Conservation (phyloP, 2,113 vertebrate species). For the Catagonus wagneri region DNA sequence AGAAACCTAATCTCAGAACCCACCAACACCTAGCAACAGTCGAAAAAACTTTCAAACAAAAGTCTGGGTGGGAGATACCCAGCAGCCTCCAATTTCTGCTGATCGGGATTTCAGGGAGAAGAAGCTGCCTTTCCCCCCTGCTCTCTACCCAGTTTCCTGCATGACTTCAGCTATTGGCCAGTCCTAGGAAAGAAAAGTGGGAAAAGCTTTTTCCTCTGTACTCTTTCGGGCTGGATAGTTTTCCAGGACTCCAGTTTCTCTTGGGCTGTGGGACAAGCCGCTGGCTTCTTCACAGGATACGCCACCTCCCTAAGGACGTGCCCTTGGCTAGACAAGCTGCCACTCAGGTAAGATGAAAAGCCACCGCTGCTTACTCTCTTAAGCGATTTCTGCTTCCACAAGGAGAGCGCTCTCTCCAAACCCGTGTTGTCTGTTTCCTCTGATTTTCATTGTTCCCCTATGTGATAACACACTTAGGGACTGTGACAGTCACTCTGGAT, state of each 20-base stretch:
- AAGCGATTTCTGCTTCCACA: slow-evolving; percentile 45
- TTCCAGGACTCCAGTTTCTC: slow-evolving; percentile 73
- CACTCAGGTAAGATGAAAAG: slow-evolving; percentile 87
- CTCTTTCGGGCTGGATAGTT: slow-evolving; percentile 85
- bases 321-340: slow-evolving; percentile 58
- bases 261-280: slow-evolving; percentile 81
- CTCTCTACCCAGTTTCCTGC: slow-evolving; percentile 84
- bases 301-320: slow-evolving; percentile 68
- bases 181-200: slow-evolving; percentile 82
- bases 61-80: slow-evolving; percentile 87
- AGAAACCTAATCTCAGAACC: slow-evolving; percentile 89
- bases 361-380: slow-evolving; percentile 26
- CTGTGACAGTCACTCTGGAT: neutral
- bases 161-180: slow-evolving; percentile 86
- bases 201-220: slow-evolving; percentile 82
- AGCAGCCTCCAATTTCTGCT: slow-evolving; percentile 85
- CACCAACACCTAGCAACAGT: slow-evolving; percentile 91
- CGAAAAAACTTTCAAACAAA: slow-evolving; percentile 89
- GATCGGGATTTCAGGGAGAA: slow-evolving; percentile 85
- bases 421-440: slow-evolving; percentile 51
- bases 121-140: slow-evolving; percentile 78
- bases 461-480: slow-evolving; percentile 44
- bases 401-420: slow-evolving; percentile 21
- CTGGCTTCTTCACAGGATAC: slow-evolving; percentile 72
- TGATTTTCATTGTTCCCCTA: slow-evolving; percentile 39